Percentiles rank a stretch among this genome's conserved stretches.
Evolutionary conservation across 2,888 invertebrate species (phyloP).

Genomic region (Lamellibrachia satsuma): DNA sequence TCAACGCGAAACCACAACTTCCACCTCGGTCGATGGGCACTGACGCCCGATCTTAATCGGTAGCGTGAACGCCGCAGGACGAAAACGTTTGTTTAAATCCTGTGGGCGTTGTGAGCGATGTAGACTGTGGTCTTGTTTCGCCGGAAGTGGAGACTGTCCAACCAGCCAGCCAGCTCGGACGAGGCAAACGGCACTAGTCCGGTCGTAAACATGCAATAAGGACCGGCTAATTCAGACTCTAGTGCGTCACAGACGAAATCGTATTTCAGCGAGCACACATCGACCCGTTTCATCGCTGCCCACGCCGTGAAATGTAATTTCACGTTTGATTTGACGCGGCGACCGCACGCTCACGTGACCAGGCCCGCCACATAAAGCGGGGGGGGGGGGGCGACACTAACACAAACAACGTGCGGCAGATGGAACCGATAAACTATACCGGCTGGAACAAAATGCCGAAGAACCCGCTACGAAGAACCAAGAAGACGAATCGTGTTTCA

Average conservation of each 20-base stretch:
- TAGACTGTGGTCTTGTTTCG: not conserved
- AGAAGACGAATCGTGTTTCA: not conserved
- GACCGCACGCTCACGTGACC: not conserved
- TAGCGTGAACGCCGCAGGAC: not conserved
- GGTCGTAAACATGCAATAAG: not conserved
- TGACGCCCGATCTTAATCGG: not conserved
- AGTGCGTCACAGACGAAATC: constrained; percentile 4
- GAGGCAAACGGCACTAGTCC: not conserved
- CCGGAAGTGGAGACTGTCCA: too few relatives aligned
- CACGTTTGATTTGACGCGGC: not conserved
- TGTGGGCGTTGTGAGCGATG: not conserved
- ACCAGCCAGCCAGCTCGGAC: not conserved
- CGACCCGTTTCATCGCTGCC: not conserved
- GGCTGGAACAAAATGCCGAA: not conserved
- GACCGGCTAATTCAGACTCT: not conserved
- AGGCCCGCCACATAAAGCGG: not conserved
- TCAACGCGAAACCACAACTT: not conserved
- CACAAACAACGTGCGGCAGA: not conserved
- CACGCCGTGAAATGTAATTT: not conserved
- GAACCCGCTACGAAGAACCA: not conserved
- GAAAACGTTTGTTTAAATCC: not conserved
- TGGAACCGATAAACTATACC: not conserved
- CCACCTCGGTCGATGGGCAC: not conserved
- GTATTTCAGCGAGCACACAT: not conserved
- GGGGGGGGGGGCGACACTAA: not conserved